Base-by-base conservation (phyloP, 2,888 invertebrate genomes). In the Augochlorella aurata region DNA sequence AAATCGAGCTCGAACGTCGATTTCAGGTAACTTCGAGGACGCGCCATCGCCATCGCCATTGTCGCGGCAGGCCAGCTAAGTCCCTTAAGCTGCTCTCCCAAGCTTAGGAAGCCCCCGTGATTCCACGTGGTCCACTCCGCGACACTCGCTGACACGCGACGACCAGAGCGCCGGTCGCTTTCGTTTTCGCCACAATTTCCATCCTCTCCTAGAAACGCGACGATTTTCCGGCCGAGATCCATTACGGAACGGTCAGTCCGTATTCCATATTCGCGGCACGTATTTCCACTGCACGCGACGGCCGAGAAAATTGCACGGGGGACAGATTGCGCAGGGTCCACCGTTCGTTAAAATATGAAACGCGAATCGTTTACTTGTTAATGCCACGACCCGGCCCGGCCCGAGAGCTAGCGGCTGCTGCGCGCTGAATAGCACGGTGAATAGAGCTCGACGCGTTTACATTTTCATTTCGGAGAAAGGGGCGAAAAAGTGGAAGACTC, bases 61-160 rank as follows among this genome's bases (percentile, higher is more conserved):
- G 38, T 2, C 38, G 47, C 50, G 7, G 29, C 24, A 24, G 52
- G 24, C 65, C 70, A 54, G 24, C 65, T 77, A 61, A 80, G 50
- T 70, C 63, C 67, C 76, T 3, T 16, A 58, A 38, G 38, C 38
- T 38, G 38, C 38, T 38, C 38, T 38, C 3, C 38, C 38, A 38
- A 38, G 67, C 58, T 81, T 81, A 82, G 49, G 75, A 75, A 80
- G 29, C 75, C 80, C 72, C 29, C 14, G 63, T 18, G 47, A 72
- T 82, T 49, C 49, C 44, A 49, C 71, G 63, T 58, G 58, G 54
- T 66, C 68, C 54, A 44, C 66, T 70, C 45, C 69, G 69, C 65
- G 65, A 76, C 54, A 44, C 66, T 66, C 50, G 72, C 69, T 69
- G 65, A 76, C 73, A 75, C 72, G 79, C 54, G 24, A 61, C 50